Conservation (phyloP, 1,140 invertebrate genomes). For the Temnothorax nylanderi region DNA sequence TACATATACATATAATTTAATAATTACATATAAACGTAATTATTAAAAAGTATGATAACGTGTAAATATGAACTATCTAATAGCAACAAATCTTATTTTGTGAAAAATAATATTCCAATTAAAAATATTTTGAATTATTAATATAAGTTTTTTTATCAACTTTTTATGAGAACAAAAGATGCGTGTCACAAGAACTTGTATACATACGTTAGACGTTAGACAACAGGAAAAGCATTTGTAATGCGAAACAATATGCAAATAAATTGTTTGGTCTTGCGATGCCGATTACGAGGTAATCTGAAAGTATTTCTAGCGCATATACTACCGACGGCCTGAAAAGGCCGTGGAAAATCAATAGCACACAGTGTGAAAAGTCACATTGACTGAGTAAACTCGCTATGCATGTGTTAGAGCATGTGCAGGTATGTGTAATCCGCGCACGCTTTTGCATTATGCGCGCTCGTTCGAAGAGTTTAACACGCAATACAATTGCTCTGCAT, state of each 20-base stretch:
- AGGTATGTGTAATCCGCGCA: conserved; percentile 47
- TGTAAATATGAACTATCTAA: background rate
- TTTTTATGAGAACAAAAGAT: background rate
- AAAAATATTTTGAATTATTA: background rate
- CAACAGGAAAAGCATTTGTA: background rate
- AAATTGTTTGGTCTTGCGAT: conserved; percentile 4
- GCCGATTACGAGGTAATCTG: background rate
- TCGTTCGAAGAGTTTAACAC: conserved; percentile 49
- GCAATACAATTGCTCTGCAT: conserved; percentile 40
- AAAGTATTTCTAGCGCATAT: conserved; percentile 28
- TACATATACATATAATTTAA: background rate
- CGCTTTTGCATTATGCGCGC: conserved; percentile 12
- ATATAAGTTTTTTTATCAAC: background rate
- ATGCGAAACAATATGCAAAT: conserved; percentile 6
- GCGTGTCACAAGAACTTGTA: background rate
- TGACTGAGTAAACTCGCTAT: conserved; percentile 51
- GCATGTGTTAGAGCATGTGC: background rate
- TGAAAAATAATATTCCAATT: background rate
- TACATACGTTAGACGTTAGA: background rate
- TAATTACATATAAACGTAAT: background rate
- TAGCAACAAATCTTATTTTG: background rate
- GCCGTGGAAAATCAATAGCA: conserved; percentile 77
- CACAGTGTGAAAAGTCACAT: conserved; percentile 73
- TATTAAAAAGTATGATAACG: background rate
- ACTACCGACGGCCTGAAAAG: conserved; percentile 61